Evolutionary conservation across 2,113 vertebrate species (phyloP), one percentile per base, ranked within the genome.

Genomic region (Salvelinus alpinus): DNA sequence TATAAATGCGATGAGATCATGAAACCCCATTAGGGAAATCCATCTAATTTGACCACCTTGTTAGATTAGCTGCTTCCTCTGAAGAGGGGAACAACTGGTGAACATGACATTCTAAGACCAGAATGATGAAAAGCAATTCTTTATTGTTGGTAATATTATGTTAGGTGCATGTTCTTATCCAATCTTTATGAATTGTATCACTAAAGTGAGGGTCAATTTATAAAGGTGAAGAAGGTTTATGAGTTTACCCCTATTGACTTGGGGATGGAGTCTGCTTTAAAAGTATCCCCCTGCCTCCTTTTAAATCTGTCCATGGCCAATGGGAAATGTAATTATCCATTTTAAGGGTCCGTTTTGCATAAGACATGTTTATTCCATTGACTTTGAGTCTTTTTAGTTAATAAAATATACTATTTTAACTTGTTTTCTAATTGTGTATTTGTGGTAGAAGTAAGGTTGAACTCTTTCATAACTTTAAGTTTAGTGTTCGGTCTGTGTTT

Each of bases 371-470:
- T 69, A 59, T 38, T 69, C 13, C 20, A 8, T 54, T 54, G 12
- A 54, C 16, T 18, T 59, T 88, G 82, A 86, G 78, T 80, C 48
- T 47, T 80, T 85, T 84, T 72, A 83, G 74, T 87, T 77, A 88
- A 86, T 88, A 87, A 92, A 92, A 54, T 68, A 22, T 87, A 80
- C 77, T 78, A 87, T 80, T 84, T 80, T 80, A 76, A 20, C 64
- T 72, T 72, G 68, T 48, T 3, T 70, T 13, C 44, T 48, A 22
- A 6, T 24, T 82, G 6, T 54, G 38, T 44, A 44, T 54, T 54
- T 13, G 14, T 54, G 48, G 48, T 54, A 16, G 14, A 44, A 44
- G 38, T 12, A 44, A 44, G 38, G 38, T 44, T 44, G 9, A 44
- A 44, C 38, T 2, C 38, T 44, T 44, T 44, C 9, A 44, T 44